phyloP scores from a whole-genome alignment of 1,140 invertebrate species.

The Calephelis virginiensis region DNA sequence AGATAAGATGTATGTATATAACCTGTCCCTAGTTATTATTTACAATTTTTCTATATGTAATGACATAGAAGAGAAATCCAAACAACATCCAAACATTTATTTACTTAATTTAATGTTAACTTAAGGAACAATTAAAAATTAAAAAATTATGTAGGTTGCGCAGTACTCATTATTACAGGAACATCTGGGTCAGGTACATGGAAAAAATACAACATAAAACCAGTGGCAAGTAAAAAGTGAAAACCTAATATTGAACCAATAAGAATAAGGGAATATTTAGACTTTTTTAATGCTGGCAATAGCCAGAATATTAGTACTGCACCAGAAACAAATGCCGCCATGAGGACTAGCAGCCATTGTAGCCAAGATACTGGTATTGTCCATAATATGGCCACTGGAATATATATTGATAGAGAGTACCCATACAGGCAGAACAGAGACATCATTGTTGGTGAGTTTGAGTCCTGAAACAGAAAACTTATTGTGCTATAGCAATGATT shows the following conservation, averaged over 20 bases:
- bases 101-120: neutral
- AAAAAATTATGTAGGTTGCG: conserved; percentile 23
- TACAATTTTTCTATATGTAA: too few relatives aligned
- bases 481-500: neutral
- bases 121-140: conserved; percentile 12
- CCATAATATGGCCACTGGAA: conserved; percentile 96
- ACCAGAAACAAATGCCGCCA: conserved; percentile 90
- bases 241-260: conserved; percentile 84
- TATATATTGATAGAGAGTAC: conserved; percentile 95
- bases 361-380: conserved; percentile 90
- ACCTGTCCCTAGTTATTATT: too few relatives aligned
- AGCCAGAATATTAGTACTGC: conserved; percentile 90
- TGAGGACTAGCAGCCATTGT: conserved; percentile 91
- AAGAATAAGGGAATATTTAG: conserved; percentile 84
- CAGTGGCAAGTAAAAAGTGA: conserved; percentile 89
- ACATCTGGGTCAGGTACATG: conserved; percentile 47
- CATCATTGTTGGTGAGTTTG: conserved; percentile 83
- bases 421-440: conserved; percentile 96
- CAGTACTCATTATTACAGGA: conserved; percentile 24
- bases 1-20: too few relatives aligned
- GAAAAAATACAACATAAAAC: conserved; percentile 87
- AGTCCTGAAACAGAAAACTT: conserved; percentile 74
- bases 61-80: neutral
- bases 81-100: neutral
- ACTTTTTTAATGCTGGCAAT: conserved; percentile 85